phyloP scores from a whole-genome alignment of 2,797 vertebrate species.

The Sebastes kiyomatsui region DNA sequence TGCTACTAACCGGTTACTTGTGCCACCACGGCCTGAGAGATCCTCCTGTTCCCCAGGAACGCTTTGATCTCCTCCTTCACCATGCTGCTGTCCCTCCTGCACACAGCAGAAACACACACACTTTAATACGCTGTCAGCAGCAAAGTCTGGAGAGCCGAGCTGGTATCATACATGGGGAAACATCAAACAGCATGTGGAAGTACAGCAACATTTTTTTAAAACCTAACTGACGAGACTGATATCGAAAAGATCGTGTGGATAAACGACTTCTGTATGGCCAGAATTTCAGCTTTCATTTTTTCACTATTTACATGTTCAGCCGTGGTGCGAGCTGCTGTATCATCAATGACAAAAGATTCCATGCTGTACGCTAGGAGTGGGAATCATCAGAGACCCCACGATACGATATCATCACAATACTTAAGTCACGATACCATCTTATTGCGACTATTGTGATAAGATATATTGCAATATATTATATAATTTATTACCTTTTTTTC shows the following conservation, averaged over 20 bases:
- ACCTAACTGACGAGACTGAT: neutral
- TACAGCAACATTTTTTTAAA: neutral
- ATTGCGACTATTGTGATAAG: too few species aligned
- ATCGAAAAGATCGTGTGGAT: neutral
- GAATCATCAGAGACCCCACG: too few species aligned
- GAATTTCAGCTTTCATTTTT: neutral
- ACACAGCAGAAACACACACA: neutral
- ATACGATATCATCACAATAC: too few species aligned
- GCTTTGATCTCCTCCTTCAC: slow-evolving; percentile 99
- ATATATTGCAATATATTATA: too few species aligned
- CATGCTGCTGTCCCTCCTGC: slow-evolving; percentile 97
- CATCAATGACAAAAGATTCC: neutral
- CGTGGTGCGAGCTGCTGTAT: neutral
- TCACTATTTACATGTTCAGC: neutral
- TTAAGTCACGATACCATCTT: too few species aligned
- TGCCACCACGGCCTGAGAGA: slow-evolving; percentile 98
- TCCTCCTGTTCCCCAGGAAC: slow-evolving; percentile 96
- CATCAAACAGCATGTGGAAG: neutral
- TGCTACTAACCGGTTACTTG: slow-evolving; percentile 93
- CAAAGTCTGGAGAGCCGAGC: neutral
- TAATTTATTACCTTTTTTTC: too few species aligned
- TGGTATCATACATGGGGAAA: neutral
- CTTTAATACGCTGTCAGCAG: neutral
- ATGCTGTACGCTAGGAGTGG: neutral
- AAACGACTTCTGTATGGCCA: neutral